A percentile compares a stretch with the other conserved stretches of the same genome.
Evolutionary conservation across 2,888 invertebrate genomes (phyloP).

Genomic region (Drosophila mimetica): DNA sequence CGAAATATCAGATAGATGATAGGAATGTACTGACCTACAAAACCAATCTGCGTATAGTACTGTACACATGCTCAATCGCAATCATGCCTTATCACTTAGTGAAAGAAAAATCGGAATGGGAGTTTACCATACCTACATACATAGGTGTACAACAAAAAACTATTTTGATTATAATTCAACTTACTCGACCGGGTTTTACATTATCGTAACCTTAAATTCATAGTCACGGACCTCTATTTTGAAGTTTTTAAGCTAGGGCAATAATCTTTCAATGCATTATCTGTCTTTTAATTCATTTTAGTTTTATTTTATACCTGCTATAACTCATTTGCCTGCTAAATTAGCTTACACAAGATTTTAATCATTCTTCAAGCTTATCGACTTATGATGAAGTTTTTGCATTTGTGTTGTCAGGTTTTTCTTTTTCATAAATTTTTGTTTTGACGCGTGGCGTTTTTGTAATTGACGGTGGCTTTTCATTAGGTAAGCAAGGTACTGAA

Average conservation of each 20-base stretch:
- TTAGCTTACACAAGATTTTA: constrained; percentile 67
- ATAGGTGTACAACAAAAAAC: constrained; percentile 30
- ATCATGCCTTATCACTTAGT: constrained; percentile 55
- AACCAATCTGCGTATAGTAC: neutral
- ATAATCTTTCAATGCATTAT: neutral
- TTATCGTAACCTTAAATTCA: constrained; percentile 40
- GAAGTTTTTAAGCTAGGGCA: neutral
- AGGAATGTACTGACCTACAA: neutral
- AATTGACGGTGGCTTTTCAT: constrained; percentile 77
- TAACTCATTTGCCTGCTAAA: constrained; percentile 56
- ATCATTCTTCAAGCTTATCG: constrained; percentile 56
- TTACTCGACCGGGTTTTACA: neutral
- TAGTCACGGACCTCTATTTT: constrained; percentile 46
- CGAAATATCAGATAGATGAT: neutral
- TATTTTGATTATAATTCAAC: constrained; percentile 22
- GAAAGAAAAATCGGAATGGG: constrained; percentile 51
- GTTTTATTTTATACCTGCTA: neutral
- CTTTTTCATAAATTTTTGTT: constrained; percentile 45
- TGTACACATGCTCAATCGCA: constrained; percentile 22
- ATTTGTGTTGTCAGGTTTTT: constrained; percentile 35
- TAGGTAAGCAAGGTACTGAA: constrained; percentile 58
- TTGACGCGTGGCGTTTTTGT: constrained; percentile 66
- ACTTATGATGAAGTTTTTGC: constrained; percentile 66
- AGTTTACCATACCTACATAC: constrained; percentile 54
- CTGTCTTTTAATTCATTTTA: neutral